These are phyloP conservation scores for Caranx melampygus DNA, from an alignment of 2,113 vertebrate genomes.

Conservation along the genomic window DNA sequence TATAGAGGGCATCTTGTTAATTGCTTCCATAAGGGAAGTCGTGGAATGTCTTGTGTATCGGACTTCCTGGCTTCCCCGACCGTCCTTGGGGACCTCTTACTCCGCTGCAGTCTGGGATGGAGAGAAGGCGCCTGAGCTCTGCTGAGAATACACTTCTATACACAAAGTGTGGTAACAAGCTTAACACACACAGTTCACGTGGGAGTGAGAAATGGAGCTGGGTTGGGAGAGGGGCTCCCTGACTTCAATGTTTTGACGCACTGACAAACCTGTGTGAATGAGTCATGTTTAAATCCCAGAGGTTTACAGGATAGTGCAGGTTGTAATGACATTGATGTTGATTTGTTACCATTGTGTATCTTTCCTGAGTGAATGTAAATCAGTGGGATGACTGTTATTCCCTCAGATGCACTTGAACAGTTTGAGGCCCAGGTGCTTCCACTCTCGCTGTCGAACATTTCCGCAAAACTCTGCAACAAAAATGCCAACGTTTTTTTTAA, in stretches of 20 bases:
- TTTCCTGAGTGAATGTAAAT: background rate
- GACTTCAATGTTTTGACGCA: background rate
- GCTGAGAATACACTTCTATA: constrained; percentile 26
- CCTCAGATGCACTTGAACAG: background rate
- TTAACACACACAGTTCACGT: background rate
- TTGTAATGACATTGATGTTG: background rate
- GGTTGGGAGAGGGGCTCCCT: constrained; percentile 1
- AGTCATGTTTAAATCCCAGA: background rate
- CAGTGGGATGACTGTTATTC: background rate
- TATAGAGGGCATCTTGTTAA: constrained; percentile 70
- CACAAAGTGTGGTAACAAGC: constrained; percentile 22
- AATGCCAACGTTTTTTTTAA: background rate
- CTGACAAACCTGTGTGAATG: background rate
- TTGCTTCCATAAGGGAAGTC: constrained; percentile 83
- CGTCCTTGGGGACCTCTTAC: constrained; percentile 63
- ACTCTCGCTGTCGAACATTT: constrained; percentile 5
- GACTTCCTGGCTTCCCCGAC: constrained; percentile 73
- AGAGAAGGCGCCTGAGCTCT: constrained; percentile 51
- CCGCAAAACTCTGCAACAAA: constrained; percentile 12
- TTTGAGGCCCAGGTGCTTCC: background rate
- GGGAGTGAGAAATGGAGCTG: constrained; percentile 11
- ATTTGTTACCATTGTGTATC: background rate
- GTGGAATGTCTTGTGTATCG: constrained; percentile 81
- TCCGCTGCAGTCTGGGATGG: constrained; percentile 49
- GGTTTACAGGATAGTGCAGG: background rate